phyloP scores from a whole-genome alignment of 2,888 invertebrate species.

The Keiferia lycopersicella region DNA sequence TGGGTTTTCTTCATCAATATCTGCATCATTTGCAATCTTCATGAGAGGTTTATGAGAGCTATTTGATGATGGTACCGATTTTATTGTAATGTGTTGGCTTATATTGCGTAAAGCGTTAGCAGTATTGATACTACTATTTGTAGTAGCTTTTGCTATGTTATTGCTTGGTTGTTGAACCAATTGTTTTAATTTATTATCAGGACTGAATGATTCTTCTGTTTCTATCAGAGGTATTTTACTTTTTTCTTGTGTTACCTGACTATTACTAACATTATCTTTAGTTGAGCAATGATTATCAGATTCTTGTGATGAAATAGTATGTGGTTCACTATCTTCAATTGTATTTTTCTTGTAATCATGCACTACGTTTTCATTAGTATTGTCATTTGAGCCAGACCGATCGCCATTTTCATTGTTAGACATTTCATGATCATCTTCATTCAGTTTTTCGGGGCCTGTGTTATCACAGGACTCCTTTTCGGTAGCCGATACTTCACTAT shows the following conservation, averaged over 20 bases:
- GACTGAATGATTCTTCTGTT: neutral
- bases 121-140: conserved; percentile 25
- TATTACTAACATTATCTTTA: neutral
- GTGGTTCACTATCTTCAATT: neutral
- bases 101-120: conserved; percentile 36
- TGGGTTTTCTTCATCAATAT: neutral
- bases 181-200: neutral
- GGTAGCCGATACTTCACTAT: neutral
- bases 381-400: neutral
- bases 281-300: conserved; percentile 11
- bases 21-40: neutral
- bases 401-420: neutral
- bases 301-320: neutral
- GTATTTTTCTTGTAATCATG: neutral
- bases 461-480: neutral
- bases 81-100: conserved; percentile 36
- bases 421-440: neutral
- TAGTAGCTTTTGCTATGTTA: conserved; percentile 20
- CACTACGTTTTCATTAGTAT: neutral
- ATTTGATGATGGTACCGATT: conserved; percentile 27
- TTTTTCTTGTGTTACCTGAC: conserved; percentile 14
- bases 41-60: neutral
- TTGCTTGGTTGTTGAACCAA: neutral
- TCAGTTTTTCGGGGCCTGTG: neutral
- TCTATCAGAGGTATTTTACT: neutral